phyloP scores from a whole-genome alignment of 1,140 invertebrate species.

The Magallana gigas region DNA sequence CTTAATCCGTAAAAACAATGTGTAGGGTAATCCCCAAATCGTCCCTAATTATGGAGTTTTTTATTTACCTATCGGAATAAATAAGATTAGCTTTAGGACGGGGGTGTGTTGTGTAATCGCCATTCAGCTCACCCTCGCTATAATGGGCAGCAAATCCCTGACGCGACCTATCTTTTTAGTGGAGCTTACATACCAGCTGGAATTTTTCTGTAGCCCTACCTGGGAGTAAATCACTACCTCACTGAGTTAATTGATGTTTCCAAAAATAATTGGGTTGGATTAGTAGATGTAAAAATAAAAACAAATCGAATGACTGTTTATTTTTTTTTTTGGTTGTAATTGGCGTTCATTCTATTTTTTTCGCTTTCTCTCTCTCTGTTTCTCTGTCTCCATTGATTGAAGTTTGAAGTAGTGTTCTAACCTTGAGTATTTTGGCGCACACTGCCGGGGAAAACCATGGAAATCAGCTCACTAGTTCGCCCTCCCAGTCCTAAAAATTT shows the following conservation, averaged over 20 bases:
- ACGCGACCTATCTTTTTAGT: conserved; percentile 40
- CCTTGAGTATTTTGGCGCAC: conserved; percentile 50
- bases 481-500: conserved; percentile 41
- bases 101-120: background rate
- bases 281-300: conserved; percentile 23
- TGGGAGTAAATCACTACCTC: background rate
- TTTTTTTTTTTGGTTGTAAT: background rate
- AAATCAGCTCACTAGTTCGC: conserved; percentile 49
- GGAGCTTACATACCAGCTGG: background rate
- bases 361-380: background rate
- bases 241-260: conserved; percentile 7
- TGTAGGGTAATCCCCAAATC: background rate
- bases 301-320: background rate
- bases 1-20: conserved; percentile 9
- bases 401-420: conserved; percentile 43
- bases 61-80: conserved; percentile 35
- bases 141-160: background rate
- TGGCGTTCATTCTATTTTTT: too few species aligned
- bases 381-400: background rate
- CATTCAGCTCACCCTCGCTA: background rate
- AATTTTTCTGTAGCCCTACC: conserved; percentile 5
- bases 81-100: background rate
- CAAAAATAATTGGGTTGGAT: background rate
- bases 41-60: conserved; percentile 28
- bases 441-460: conserved; percentile 51